Evolutionary conservation across 2,797 vertebrate genomes (phyloP).

Genomic region (Diceros bicornis): DNA sequence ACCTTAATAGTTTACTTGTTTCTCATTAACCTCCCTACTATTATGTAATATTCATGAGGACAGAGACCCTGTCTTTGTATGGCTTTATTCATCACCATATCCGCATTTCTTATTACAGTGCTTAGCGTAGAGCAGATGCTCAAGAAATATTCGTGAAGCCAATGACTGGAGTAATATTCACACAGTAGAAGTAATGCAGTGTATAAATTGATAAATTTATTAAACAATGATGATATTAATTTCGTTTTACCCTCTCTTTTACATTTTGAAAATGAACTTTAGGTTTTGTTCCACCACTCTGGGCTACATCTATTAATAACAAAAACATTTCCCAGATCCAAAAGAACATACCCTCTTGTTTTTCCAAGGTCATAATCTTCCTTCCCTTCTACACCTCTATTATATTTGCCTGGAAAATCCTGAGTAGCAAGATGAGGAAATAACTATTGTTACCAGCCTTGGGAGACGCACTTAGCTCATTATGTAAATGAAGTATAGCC

Average conservation of each 20-base stretch:
- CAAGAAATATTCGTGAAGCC: neutral
- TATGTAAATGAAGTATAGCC: slow-evolving; percentile 78
- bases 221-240: neutral
- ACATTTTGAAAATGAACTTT: slow-evolving; percentile 50
- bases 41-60: neutral
- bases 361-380: neutral
- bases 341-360: neutral
- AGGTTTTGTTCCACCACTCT: neutral
- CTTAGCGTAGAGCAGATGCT: neutral
- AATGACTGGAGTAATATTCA: neutral
- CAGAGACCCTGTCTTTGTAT: neutral
- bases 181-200: neutral
- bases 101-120: neutral
- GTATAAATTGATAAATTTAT: neutral
- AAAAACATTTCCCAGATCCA: neutral
- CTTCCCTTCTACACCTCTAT: neutral
- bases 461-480: slow-evolving; percentile 77
- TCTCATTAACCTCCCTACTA: neutral
- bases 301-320: neutral
- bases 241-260: neutral
- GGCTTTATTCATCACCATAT: neutral
- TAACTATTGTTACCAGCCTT: slow-evolving; percentile 72
- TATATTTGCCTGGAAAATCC: neutral
- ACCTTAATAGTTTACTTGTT: neutral
- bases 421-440: slow-evolving; percentile 65